phyloP scores from a whole-genome alignment of 2,888 invertebrate species.

The Leptinotarsa haldemani region DNA sequence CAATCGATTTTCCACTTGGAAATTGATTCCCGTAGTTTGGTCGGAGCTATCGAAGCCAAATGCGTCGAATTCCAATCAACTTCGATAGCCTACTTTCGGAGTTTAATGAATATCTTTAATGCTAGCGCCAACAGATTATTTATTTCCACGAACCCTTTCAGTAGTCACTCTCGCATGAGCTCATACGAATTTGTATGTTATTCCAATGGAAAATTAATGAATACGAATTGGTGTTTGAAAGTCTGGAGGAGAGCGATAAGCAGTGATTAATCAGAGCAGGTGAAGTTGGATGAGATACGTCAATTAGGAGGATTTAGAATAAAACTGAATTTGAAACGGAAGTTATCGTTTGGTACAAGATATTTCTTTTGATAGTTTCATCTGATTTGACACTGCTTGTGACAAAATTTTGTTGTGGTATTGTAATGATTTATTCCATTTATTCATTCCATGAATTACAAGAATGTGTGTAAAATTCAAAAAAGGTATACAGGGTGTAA shows the following conservation, averaged over 20 bases:
- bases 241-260: neutral
- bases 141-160: neutral
- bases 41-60: neutral
- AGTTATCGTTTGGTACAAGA: neutral
- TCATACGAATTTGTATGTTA: neutral
- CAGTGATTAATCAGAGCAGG: neutral
- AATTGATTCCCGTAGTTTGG: neutral
- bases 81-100: neutral
- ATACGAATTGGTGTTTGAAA: conserved; percentile 1
- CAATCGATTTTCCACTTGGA: neutral
- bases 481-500: too few relatives aligned
- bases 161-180: neutral
- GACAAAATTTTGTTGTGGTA: too few relatives aligned
- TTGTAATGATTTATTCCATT: too few relatives aligned
- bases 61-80: neutral
- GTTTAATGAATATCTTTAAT: neutral
- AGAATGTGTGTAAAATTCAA: too few relatives aligned
- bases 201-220: conserved; percentile 3
- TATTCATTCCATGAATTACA: too few relatives aligned
- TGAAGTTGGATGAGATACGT: neutral
- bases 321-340: neutral
- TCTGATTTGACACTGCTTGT: neutral
- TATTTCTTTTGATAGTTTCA: neutral
- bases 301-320: neutral
- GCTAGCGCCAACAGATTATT: neutral